These are phyloP conservation scores for Oreochromis mossambicus DNA, from an alignment of 2,797 vertebrate genomes.

Conservation along the genomic window DNA sequence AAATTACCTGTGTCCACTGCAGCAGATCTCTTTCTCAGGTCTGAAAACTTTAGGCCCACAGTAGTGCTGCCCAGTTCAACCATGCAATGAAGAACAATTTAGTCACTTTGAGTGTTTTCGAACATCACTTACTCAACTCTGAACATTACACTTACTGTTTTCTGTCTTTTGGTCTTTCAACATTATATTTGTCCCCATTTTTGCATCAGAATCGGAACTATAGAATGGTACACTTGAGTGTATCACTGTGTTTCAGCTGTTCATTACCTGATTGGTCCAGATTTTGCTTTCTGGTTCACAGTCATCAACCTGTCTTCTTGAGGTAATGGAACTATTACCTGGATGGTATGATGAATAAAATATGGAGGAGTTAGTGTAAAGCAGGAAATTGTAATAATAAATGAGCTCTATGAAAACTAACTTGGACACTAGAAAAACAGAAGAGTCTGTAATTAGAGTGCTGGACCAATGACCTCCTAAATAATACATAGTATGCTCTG, in stretches of 20 bases:
- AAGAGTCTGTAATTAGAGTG: too few species aligned
- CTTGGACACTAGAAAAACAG: too few species aligned
- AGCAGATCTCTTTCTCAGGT: neutral
- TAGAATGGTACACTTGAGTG: neutral
- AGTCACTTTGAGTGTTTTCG: neutral
- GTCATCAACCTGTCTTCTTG: neutral
- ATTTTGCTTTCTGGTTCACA: neutral
- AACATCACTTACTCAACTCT: neutral
- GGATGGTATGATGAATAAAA: neutral
- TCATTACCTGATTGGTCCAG: neutral
- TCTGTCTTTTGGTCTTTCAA: neutral
- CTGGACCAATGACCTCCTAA: too few species aligned
- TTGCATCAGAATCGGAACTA: too few species aligned
- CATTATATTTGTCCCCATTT: neutral
- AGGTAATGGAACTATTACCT: neutral
- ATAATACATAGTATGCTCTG: too few species aligned
- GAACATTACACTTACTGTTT: neutral
- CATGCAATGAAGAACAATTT: neutral
- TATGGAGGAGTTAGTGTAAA: neutral
- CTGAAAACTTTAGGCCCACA: neutral
- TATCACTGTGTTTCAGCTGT: neutral
- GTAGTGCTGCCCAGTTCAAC: neutral
- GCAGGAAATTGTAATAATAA: neutral
- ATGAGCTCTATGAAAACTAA: too few species aligned
- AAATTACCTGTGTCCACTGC: neutral